phyloP scores from a whole-genome alignment of 35 echinoderm and acorn worm species.

The Chiridota heheva region DNA sequence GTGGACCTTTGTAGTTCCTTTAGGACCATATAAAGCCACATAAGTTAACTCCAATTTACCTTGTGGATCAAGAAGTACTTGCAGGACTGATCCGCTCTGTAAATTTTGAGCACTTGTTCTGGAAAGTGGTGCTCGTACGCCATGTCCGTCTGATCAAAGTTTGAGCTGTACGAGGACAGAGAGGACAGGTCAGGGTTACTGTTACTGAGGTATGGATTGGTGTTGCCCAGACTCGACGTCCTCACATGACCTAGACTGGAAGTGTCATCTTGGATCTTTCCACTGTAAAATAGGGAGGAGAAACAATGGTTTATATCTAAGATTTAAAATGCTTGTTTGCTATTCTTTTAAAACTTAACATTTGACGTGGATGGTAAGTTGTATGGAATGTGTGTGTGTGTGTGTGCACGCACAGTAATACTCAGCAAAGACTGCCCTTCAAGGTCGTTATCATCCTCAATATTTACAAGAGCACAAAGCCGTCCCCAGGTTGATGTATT shows the following conservation, averaged over 20 bases:
- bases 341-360: not conserved
- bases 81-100: constrained; percentile 89
- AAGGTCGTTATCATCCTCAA: no score
- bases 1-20: not conserved
- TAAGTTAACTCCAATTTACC: constrained; percentile 65
- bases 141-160: constrained; percentile 30
- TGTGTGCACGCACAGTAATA: no score
- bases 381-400: no score
- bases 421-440: no score
- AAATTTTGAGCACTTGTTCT: constrained; percentile 95
- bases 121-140: constrained; percentile 64
- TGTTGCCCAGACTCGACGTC: constrained; percentile 65
- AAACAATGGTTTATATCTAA: constrained; percentile 1
- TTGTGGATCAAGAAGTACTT: constrained; percentile 99
- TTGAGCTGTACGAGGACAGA: constrained; percentile 26
- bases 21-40: no score
- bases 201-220: constrained; percentile 86
- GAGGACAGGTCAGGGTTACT: constrained; percentile 95
- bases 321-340: not conserved
- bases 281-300: constrained; percentile 5
- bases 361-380: no score
- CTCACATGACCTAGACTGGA: constrained; percentile 49
- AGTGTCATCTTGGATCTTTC: constrained; percentile 73
- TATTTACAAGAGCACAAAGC: no score
- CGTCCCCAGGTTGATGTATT: no score